Evolutionary conservation across 1,140 invertebrate genomes (phyloP).

Genomic region (Anagrus nilaparvatae): DNA sequence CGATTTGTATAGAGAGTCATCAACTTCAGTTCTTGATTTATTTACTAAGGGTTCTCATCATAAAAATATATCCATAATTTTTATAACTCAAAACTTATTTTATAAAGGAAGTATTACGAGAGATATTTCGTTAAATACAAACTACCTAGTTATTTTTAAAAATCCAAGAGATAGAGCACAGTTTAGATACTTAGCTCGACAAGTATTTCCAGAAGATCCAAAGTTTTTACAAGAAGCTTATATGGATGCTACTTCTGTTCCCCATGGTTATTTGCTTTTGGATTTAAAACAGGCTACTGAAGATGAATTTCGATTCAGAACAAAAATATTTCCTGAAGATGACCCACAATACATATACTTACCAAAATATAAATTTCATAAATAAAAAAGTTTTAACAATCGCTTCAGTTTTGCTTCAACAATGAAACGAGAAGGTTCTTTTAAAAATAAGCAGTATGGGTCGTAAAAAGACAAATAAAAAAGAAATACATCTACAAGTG

Average conservation of each 20-base stretch:
- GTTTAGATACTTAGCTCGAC: not conserved
- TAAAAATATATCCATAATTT: conserved; percentile 23
- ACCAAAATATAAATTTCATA: conserved; percentile 10
- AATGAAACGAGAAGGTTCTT: no score
- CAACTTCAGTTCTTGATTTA: no score
- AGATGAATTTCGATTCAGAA: conserved; percentile 23
- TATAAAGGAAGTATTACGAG: conserved; percentile 27
- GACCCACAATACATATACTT: conserved; percentile 9
- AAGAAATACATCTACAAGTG: no score
- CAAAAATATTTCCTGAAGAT: conserved; percentile 16
- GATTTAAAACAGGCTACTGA: conserved; percentile 28
- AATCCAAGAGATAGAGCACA: not conserved
- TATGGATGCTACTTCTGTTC: conserved; percentile 26
- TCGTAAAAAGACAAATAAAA: no score
- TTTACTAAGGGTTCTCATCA: not conserved
- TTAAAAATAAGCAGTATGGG: no score
- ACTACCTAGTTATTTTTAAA: not conserved
- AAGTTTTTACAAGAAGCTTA: conserved; percentile 3
- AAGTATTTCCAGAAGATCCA: not conserved
- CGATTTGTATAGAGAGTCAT: not conserved
- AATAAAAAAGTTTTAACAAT: conserved; percentile 7
- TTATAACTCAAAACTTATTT: conserved; percentile 36
- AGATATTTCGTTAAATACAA: not conserved
- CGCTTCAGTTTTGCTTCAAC: not conserved
- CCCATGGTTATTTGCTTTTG: conserved; percentile 31